Conservation (phyloP, 1,140 invertebrate species). For the Dolichoris vasculosae region DNA sequence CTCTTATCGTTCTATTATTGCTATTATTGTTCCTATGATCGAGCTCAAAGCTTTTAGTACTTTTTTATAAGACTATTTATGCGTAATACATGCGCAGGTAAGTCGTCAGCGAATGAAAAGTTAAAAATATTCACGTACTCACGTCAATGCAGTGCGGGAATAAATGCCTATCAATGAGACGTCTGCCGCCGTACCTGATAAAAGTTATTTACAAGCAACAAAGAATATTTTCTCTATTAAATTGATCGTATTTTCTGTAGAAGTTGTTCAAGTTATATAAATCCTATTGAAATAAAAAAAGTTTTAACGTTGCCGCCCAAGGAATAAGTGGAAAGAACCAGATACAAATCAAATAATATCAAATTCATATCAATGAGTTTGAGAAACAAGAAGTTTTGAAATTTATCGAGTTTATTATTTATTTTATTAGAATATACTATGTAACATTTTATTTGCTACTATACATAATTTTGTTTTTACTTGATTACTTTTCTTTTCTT, state of each 20-base stretch:
- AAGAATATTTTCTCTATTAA: neutral
- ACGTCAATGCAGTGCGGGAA: neutral
- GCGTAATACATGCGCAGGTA: too few relatives aligned
- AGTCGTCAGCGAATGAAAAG: too few relatives aligned
- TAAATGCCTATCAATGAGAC: neutral
- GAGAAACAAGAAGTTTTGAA: too few relatives aligned
- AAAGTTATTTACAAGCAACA: neutral
- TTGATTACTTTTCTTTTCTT: too few relatives aligned
- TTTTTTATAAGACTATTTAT: neutral
- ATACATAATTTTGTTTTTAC: too few relatives aligned
- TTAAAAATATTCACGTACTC: too few relatives aligned
- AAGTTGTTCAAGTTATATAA: neutral
- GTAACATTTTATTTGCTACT: too few relatives aligned
- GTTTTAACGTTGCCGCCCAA: too few relatives aligned
- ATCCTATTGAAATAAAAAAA: too few relatives aligned
- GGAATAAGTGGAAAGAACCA: neutral
- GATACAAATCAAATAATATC: neutral
- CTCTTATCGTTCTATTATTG: slow-evolving; percentile 7
- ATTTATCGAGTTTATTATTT: too few relatives aligned
- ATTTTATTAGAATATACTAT: too few relatives aligned
- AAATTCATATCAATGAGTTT: neutral
- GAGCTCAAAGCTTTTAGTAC: neutral
- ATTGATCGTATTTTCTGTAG: neutral
- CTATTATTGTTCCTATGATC: neutral
- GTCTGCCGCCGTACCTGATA: neutral